Base-by-base conservation (phyloP, 2,888 invertebrate genomes). In the Crepidodera aurea region DNA sequence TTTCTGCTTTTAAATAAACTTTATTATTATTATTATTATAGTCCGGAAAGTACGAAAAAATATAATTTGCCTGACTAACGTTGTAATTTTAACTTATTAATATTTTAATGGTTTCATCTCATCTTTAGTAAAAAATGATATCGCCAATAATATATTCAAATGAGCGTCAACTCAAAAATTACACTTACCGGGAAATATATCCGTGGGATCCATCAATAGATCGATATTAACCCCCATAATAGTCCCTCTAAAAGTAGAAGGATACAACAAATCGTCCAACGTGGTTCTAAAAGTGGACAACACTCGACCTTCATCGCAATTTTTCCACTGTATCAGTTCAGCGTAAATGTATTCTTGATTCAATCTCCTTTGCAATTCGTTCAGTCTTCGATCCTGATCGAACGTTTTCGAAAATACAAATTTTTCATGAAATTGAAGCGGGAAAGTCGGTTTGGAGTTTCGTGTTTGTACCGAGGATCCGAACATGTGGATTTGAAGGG, bases 381-480 rank as follows among this genome's bases (percentile, higher is more conserved):
- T 74, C 40, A 85, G 74, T 37, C 81, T 80, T 44, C 78, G 76
- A 25, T 81, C 79, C 8, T 79, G 77, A 44, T 77, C 72, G 69
- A 84, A 83, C 60, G 85, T 84, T 82, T 88, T 87, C 71, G 85
- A 83, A 77, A 92, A 92, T 66, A 85, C 84, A 77, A 92, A 91
- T 69, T 87, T 86, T 76, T 92, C 90, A 78, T 88, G 85, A 76
- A 87, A 88, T 46, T 86, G 74, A 5, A 93, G 80, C 0, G 93
- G 93, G 78, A 93, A 93, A 44, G 84, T 77, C 0, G 93, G 91
- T 1, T 86, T 83, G 37, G 88, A 79, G 57, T 85, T 81, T 65
- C 84, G 85, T 5, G 92, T 92, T 77, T 89, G 88, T 66, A 88
- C 86, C 71, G 86, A 87, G 27, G 88, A 88, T 39, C 89, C 90